Conservation (phyloP, 2,113 vertebrate genomes). For the Chaenogobius annularis region DNA sequence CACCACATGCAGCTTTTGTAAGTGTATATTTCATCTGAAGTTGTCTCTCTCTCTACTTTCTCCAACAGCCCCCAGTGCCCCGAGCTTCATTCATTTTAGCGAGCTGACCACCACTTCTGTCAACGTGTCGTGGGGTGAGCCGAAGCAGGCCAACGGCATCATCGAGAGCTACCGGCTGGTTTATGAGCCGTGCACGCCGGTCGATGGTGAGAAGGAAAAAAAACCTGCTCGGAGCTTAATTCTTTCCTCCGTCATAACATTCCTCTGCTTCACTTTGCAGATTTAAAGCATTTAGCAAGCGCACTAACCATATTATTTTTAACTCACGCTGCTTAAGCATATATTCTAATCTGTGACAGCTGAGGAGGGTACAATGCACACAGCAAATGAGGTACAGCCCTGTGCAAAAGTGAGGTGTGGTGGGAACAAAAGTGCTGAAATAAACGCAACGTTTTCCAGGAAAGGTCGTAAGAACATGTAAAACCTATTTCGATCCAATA, state of each 20-base stretch:
- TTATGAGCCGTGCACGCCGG: conserved; percentile 92
- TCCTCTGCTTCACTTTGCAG: conserved; percentile 51
- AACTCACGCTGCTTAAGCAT: conserved; percentile 53
- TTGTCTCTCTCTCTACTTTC: neutral
- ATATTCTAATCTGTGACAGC: conserved; percentile 62
- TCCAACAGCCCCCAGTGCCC: conserved; percentile 86
- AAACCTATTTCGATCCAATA: neutral
- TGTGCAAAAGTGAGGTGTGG: neutral
- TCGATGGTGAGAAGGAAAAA: conserved; percentile 85
- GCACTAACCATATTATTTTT: conserved; percentile 39
- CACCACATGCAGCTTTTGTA: neutral
- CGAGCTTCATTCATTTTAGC: conserved; percentile 88
- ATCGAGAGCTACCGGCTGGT: conserved; percentile 93
- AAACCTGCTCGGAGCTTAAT: conserved; percentile 40
- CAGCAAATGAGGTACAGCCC: conserved; percentile 1
- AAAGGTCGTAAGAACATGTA: neutral
- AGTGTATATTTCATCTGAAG: neutral
- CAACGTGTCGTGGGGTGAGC: conserved; percentile 97
- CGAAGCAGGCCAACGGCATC: conserved; percentile 89
- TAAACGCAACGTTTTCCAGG: too few relatives aligned
- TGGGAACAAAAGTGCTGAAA: neutral
- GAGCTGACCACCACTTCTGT: conserved; percentile 97
- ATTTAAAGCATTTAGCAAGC: conserved; percentile 13
- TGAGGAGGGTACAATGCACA: conserved; percentile 48
- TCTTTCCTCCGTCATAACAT: conserved; percentile 42